Conservation (phyloP, 2,888 invertebrate genomes). For the Micoletzkya japonica region DNA sequence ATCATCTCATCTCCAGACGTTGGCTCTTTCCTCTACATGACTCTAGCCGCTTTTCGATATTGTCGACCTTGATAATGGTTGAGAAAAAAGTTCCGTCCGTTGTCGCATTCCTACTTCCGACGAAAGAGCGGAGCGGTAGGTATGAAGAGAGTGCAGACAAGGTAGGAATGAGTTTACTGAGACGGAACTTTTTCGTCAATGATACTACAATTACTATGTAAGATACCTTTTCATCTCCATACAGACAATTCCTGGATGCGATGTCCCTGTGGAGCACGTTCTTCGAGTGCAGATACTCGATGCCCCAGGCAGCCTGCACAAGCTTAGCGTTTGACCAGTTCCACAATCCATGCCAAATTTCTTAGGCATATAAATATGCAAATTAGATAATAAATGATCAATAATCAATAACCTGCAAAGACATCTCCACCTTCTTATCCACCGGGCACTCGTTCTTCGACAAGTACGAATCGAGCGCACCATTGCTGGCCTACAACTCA, state of each 20-base stretch:
- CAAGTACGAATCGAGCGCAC: slow-evolving; percentile 21
- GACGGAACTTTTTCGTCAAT: too few relatives aligned
- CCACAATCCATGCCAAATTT: too few relatives aligned
- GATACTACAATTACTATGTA: background rate
- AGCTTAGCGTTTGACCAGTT: too few relatives aligned
- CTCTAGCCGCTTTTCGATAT: too few relatives aligned
- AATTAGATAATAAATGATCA: too few relatives aligned
- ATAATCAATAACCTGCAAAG: slow-evolving; percentile 5
- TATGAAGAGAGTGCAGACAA: too few relatives aligned
- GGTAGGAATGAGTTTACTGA: too few relatives aligned
- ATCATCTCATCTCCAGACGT: background rate
- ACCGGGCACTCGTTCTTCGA: slow-evolving; percentile 17
- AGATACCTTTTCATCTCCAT: slow-evolving; percentile 29
- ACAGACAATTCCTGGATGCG: slow-evolving; percentile 43
- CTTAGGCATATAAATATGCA: too few relatives aligned
- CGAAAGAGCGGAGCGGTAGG: too few relatives aligned
- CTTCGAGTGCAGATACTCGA: slow-evolving; percentile 41
- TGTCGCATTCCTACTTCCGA: too few relatives aligned
- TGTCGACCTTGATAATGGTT: too few relatives aligned
- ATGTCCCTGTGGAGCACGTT: slow-evolving; percentile 42
- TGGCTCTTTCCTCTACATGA: background rate
- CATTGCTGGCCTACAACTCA: slow-evolving; percentile 3
- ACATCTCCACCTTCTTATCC: slow-evolving; percentile 28
- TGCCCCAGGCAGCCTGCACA: slow-evolving; percentile 39
- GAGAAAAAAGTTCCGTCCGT: too few relatives aligned